These are phyloP conservation scores for Oncopeltus fasciatus DNA, from an alignment of 1,140 invertebrate species.

Conservation along the genomic window DNA sequence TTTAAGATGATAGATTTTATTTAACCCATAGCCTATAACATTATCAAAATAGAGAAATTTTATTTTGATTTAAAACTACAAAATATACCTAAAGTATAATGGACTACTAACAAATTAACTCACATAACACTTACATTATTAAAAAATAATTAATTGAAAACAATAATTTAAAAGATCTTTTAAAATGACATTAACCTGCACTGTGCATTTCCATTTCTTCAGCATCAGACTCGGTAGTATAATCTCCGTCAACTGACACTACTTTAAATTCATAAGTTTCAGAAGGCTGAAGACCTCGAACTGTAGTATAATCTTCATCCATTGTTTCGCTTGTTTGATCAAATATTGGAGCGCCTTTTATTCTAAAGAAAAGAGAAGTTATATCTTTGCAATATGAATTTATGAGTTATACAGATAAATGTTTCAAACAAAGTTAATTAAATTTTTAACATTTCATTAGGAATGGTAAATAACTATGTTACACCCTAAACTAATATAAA, in stretches of 20 bases:
- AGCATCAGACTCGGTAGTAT: slow-evolving; percentile 49
- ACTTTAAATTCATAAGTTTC: slow-evolving; percentile 77
- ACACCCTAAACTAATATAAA: no score
- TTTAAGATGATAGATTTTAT: no score
- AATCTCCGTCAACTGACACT: slow-evolving; percentile 80
- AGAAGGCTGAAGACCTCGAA: slow-evolving; percentile 68
- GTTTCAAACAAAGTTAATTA: neutral
- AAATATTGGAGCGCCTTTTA: slow-evolving; percentile 55
- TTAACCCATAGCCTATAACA: no score
- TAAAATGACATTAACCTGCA: slow-evolving; percentile 31
- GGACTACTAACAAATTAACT: no score
- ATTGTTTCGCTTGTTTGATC: slow-evolving; percentile 45
- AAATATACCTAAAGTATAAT: no score
- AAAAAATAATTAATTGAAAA: no score
- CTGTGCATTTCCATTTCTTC: slow-evolving; percentile 66
- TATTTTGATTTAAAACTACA: no score
- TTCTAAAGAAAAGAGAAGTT: slow-evolving; percentile 27
- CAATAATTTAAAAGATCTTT: no score
- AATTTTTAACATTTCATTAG: no score
- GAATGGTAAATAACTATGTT: no score
- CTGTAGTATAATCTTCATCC: slow-evolving; percentile 55
- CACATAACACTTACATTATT: no score
- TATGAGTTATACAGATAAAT: neutral
- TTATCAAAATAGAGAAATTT: no score
- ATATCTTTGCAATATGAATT: neutral